Conservation (phyloP, 2,797 vertebrate species). For the Heliangelus exortis region DNA sequence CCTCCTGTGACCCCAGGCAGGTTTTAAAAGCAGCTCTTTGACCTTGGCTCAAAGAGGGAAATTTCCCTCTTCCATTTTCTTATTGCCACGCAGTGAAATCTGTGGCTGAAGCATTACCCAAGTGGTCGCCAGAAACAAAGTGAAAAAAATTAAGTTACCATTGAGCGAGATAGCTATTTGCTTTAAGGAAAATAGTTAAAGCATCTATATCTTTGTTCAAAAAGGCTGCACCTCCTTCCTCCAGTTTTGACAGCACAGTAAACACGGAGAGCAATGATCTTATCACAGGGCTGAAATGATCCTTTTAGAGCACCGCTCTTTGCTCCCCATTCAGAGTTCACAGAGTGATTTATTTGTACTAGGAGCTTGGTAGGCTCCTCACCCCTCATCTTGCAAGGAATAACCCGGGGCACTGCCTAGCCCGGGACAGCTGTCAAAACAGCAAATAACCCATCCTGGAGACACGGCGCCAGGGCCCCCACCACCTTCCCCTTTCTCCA, state of each 20-base stretch:
- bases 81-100: background rate
- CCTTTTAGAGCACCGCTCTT: background rate
- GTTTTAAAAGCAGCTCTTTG: background rate
- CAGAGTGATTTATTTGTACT: background rate
- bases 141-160: background rate
- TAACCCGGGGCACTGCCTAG: background rate
- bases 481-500: background rate
- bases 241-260: background rate
- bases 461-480: background rate
- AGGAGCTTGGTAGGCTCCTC: background rate
- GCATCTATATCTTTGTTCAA: background rate
- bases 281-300: background rate
- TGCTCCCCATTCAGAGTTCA: background rate
- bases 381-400: background rate
- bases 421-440: background rate
- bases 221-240: background rate
- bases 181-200: background rate
- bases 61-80: background rate
- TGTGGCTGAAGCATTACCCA: background rate
- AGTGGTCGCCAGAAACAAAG: background rate
- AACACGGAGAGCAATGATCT: background rate
- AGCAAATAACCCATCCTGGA: background rate
- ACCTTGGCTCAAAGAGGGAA: background rate
- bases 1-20: background rate
- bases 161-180: background rate